Evolutionary conservation across 2,113 vertebrate species (phyloP).

Genomic region (Alligator sinensis): DNA sequence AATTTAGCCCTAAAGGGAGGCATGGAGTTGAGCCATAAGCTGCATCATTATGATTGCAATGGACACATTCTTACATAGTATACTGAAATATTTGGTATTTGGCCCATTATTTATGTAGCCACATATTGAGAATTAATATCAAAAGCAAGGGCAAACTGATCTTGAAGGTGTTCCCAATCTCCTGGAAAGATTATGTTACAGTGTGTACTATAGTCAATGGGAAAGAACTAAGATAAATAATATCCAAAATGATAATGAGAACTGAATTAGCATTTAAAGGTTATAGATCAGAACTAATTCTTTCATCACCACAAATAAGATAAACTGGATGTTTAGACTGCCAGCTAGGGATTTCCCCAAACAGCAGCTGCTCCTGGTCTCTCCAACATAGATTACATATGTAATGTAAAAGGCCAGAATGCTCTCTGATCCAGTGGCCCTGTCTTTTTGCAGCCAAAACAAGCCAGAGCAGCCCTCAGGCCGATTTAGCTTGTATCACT

Average conservation of each 20-base stretch:
- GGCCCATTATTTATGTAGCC: neutral
- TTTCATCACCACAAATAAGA: too few relatives aligned
- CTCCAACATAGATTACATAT: neutral
- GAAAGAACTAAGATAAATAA: neutral
- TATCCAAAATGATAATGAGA: too few relatives aligned
- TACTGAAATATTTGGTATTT: neutral
- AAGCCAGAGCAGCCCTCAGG: neutral
- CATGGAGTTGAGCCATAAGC: neutral
- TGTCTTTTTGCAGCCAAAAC: neutral
- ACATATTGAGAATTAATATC: neutral
- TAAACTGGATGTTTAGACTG: too few relatives aligned
- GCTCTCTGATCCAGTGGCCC: rapidly evolving
- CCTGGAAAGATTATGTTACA: neutral
- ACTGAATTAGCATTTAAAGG: too few relatives aligned
- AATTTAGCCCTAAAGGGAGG: neutral
- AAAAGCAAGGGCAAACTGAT: neutral
- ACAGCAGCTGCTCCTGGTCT: neutral
- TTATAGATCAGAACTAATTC: too few relatives aligned
- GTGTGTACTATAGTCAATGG: neutral
- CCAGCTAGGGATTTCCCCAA: too few relatives aligned
- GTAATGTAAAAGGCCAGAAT: neutral
- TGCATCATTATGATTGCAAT: rapidly evolving
- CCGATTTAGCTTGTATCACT: neutral
- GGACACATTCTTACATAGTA: neutral
- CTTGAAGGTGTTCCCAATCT: neutral